Evolutionary conservation across 2,797 vertebrate species (phyloP).

Genomic region (Cyclura pinguis): DNA sequence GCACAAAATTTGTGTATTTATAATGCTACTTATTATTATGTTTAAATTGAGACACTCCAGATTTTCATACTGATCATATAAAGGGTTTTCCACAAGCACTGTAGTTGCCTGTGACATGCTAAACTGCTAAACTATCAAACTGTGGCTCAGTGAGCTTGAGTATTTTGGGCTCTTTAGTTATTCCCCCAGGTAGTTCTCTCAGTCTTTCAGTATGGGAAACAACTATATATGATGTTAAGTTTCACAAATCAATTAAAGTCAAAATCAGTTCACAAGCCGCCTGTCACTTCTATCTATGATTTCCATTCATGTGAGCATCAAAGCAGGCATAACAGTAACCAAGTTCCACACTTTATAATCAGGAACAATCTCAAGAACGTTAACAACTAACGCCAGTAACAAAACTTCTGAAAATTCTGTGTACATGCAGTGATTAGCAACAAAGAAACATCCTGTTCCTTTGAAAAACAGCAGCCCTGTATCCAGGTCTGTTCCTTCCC

Average conservation of each 20-base stretch:
- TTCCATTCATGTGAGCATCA: background rate
- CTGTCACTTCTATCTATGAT: background rate
- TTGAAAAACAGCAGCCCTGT: background rate
- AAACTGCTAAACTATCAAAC: background rate
- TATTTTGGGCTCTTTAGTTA: background rate
- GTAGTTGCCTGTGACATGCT: too few relatives aligned
- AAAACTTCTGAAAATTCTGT: background rate
- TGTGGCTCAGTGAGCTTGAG: background rate
- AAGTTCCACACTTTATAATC: background rate
- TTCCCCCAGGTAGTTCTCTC: background rate
- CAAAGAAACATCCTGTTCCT: background rate
- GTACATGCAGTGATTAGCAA: background rate
- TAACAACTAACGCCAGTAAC: background rate
- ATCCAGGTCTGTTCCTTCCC: background rate
- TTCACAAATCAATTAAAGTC: background rate
- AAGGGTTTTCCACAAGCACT: background rate
- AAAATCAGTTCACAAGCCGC: background rate
- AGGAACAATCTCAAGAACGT: background rate
- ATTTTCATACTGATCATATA: background rate
- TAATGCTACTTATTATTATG: background rate
- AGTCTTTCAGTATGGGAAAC: background rate
- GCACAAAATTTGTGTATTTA: background rate
- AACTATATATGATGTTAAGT: background rate
- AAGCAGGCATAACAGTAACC: background rate
- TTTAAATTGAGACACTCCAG: background rate